phyloP scores from a whole-genome alignment of 2,113 vertebrate genomes.

The Apeltes quadracus region DNA sequence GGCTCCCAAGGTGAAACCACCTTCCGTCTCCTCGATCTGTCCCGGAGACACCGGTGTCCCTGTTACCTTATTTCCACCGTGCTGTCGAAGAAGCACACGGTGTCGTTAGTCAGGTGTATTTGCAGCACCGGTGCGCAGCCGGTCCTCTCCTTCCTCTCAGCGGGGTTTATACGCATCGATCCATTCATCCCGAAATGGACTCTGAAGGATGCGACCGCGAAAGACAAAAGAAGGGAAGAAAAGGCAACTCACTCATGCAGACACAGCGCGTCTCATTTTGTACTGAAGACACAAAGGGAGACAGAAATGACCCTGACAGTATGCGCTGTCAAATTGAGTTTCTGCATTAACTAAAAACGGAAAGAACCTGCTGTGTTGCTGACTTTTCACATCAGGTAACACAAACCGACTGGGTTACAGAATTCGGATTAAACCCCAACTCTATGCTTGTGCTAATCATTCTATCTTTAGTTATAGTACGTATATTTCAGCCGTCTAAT shows the following conservation, averaged over 20 bases:
- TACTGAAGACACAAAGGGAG: neutral
- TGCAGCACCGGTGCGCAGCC: conserved; percentile 77
- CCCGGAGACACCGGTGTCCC: conserved; percentile 31
- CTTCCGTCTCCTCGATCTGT: conserved; percentile 11
- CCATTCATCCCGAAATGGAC: conserved; percentile 98
- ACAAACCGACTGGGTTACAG: neutral
- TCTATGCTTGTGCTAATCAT: neutral
- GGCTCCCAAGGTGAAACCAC: no score
- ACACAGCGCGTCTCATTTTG: conserved; percentile 19
- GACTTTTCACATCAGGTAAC: neutral
- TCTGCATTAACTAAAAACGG: neutral
- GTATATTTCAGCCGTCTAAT: no score
- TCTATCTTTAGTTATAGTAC: no score
- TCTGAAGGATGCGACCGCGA: conserved; percentile 70
- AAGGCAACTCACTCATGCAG: conserved; percentile 42
- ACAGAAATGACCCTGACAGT: conserved; percentile 14
- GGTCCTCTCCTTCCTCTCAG: conserved; percentile 68
- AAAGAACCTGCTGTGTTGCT: neutral
- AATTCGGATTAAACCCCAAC: neutral
- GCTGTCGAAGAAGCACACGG: conserved; percentile 89
- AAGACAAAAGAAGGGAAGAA: neutral
- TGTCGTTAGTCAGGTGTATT: conserved; percentile 86
- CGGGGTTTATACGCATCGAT: conserved; percentile 87
- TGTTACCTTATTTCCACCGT: conserved; percentile 89
- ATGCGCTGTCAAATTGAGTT: neutral